phyloP scores from a whole-genome alignment of 2,888 invertebrate genomes.

The Chouioia cunea region DNA sequence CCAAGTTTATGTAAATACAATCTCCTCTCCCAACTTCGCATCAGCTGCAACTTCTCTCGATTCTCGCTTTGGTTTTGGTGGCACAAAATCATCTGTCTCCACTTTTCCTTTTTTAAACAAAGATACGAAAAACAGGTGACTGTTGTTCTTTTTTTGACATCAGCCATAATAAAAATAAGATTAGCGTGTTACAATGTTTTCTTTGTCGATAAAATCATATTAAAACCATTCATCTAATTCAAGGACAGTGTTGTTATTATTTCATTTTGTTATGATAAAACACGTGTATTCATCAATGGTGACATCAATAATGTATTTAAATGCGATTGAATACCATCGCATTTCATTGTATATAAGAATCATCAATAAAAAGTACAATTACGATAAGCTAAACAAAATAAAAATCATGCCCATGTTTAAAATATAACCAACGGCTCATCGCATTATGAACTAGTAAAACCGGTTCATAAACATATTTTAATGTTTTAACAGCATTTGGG shows the following conservation, averaged over 20 bases:
- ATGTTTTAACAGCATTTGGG: conserved; percentile 43
- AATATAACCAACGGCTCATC: too few relatives aligned
- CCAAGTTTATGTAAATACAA: conserved; percentile 47
- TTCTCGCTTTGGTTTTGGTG: conserved; percentile 43
- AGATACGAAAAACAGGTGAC: conserved; percentile 49
- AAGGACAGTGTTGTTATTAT: too few relatives aligned
- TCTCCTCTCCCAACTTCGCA: conserved; percentile 43
- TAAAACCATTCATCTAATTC: too few relatives aligned
- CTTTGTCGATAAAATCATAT: too few relatives aligned
- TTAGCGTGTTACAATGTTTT: too few relatives aligned
- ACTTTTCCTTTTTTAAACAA: conserved; percentile 23
- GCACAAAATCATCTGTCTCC: conserved; percentile 35
- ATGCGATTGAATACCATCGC: not conserved
- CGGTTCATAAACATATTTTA: not conserved
- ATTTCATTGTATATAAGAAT: too few relatives aligned
- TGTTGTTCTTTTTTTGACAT: conserved; percentile 25
- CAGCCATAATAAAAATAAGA: not conserved
- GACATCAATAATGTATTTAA: conserved; percentile 5
- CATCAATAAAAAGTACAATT: too few relatives aligned
- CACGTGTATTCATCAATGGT: not conserved
- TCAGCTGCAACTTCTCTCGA: conserved; percentile 34
- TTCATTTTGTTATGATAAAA: not conserved
- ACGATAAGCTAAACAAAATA: not conserved
- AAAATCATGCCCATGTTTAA: too few relatives aligned
- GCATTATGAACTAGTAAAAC: too few relatives aligned